These are phyloP conservation scores for Ceyx margarethae DNA, from an alignment of 2,113 vertebrate genomes.

Conservation along the genomic window DNA sequence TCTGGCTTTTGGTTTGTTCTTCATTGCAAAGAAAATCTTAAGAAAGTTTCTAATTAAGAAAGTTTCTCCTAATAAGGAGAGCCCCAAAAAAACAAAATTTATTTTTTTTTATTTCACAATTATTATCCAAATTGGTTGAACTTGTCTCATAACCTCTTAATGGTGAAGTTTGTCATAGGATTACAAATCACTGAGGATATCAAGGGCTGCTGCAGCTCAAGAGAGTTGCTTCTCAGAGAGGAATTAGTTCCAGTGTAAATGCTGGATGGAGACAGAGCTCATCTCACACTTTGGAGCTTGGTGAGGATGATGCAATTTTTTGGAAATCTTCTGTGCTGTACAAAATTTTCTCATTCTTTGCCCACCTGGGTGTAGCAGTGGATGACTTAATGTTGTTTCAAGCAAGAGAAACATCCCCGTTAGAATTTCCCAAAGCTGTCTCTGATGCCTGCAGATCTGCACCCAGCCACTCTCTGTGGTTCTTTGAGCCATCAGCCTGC, in stretches of 20 bases:
- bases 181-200: neutral
- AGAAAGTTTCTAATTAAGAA: neutral
- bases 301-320: neutral
- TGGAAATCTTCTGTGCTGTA: neutral
- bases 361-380: neutral
- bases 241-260: neutral
- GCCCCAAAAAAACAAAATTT: neutral
- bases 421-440: neutral
- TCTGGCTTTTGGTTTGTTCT: neutral
- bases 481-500: neutral
- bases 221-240: neutral
- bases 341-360: neutral
- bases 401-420: neutral
- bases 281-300: neutral
- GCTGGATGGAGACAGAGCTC: neutral
- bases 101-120: neutral
- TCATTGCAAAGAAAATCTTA: neutral
- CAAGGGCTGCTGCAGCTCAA: neutral
- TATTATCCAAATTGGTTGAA: neutral
- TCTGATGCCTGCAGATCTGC: neutral
- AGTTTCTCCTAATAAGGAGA: neutral
- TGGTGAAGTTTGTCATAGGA: neutral
- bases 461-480: neutral
- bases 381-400: neutral
- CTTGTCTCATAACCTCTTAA: neutral